These are phyloP conservation scores for Spea hammondii DNA, from an alignment of 2,797 vertebrate genomes.

Conservation along the genomic window DNA sequence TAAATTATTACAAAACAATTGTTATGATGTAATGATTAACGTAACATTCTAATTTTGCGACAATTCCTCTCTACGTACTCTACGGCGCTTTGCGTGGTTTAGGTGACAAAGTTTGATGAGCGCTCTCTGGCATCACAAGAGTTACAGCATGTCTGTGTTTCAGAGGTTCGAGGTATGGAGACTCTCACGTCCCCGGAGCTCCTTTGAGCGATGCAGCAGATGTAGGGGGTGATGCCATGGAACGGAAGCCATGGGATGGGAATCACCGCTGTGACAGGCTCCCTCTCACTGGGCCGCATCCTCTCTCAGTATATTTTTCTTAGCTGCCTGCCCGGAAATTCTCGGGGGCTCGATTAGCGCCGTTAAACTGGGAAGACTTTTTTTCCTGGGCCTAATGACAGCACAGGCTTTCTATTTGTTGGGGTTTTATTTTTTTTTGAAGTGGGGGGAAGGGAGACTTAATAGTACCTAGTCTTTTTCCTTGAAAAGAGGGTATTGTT, in stretches of 20 bases:
- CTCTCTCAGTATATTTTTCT: conserved; percentile 81
- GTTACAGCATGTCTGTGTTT: background rate
- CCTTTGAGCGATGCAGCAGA: conserved; percentile 65
- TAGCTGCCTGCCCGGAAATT: conserved; percentile 79
- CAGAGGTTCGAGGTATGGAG: background rate
- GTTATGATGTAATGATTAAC: too few species aligned
- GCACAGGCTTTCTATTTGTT: conserved; percentile 70
- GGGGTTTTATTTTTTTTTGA: conserved; percentile 61
- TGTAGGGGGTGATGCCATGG: conserved; percentile 69
- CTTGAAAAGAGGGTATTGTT: conserved; percentile 43
- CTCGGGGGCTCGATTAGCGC: conserved; percentile 74
- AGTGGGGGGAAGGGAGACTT: conserved; percentile 59
- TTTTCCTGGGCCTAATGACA: conserved; percentile 71
- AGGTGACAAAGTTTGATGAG: too few species aligned
- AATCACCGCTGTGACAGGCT: conserved; percentile 70
- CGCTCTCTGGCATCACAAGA: background rate
- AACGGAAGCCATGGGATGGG: conserved; percentile 71
- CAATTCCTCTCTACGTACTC: too few species aligned
- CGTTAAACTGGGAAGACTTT: conserved; percentile 74
- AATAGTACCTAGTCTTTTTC: conserved; percentile 13
- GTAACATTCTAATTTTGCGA: too few species aligned
- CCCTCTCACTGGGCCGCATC: conserved; percentile 72
- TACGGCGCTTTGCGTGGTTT: too few species aligned
- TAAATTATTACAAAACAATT: too few species aligned
- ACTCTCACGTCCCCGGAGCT: conserved; percentile 41